Evolutionary conservation across 2,113 vertebrate genomes (phyloP), one percentile per base, ranked within the genome.

Genomic region (Nettapus auritus): DNA sequence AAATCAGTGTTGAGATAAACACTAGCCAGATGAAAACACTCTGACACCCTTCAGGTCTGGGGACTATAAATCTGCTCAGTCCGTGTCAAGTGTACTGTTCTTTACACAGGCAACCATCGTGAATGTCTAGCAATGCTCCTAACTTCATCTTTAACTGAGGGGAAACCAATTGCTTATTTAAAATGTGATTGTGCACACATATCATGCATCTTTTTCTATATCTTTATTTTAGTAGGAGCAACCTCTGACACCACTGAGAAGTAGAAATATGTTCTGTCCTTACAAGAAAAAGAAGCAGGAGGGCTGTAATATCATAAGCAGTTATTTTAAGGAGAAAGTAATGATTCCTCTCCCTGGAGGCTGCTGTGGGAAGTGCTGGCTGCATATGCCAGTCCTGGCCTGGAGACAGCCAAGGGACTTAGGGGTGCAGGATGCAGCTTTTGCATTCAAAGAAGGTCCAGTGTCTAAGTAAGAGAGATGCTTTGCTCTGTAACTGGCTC

Each of bases 1-100:
- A 95, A 86, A 71, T 93, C 59, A 52, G 28, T 74, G 63, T 86
- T 88, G 78, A 79, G 82, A 87, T 73, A 95, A 93, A 88, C 52
- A 82, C 29, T 64, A 91, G 78, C 42, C 25, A 84, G 38, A 78
- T 82, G 66, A 73, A 90, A 76, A 38, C 8, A 33, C 25, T 83
- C 57, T 78, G 88, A 68, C 48, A 90, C 60, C 28, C 25, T 84
- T 88, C 63, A 91, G 53, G n/a, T 48, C 78, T 84, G 64, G 17
- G 29, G 9, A 85, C 15, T 57, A 13, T 25, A 75, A 60, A 3
- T 56, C 8, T 76, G 17, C 36, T 79, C n/a, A 77, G 15, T 25
- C 14, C 19, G 14, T 25, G 12, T 48, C 71, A 89, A 77, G 78
- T 60, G 5, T 42, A 11, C 22, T 57, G 64, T 50, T 76, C 86